These are phyloP conservation scores for Octopus bimaculoides DNA, from an alignment of 1,140 invertebrate species.

Conservation along the genomic window DNA sequence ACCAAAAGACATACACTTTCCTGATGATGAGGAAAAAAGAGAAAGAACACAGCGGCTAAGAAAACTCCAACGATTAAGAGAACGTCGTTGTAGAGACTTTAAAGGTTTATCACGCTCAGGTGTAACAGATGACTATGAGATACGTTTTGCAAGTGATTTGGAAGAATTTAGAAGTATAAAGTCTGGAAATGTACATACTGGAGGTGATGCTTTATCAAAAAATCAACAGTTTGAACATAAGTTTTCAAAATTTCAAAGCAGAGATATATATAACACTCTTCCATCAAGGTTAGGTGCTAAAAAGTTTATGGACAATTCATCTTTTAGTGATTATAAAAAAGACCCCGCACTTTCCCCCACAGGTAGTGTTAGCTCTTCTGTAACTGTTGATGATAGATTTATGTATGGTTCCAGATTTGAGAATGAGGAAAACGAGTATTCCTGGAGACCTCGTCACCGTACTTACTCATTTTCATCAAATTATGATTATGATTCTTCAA, in stretches of 20 bases:
- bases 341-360: not conserved
- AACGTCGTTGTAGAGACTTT: not conserved
- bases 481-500: not conserved
- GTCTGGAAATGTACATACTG: not conserved
- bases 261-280: not conserved
- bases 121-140: not conserved
- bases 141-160: not conserved
- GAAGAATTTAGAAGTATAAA: conserved; percentile 8
- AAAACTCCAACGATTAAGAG: not conserved
- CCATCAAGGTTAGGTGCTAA: not conserved
- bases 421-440: not conserved
- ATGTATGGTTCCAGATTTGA: not conserved
- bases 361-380: not conserved
- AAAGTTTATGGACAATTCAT: not conserved
- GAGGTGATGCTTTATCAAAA: not conserved
- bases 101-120: not conserved
- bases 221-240: not conserved
- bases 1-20: not conserved
- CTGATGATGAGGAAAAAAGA: not conserved
- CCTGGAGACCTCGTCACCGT: not conserved
- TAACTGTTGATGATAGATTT: not conserved
- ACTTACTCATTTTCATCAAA: not conserved
- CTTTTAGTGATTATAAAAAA: not conserved
- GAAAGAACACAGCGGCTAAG: not conserved
- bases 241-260: not conserved